Conservation (phyloP, 2,797 vertebrate genomes). For the Leptoclinus maculatus region DNA sequence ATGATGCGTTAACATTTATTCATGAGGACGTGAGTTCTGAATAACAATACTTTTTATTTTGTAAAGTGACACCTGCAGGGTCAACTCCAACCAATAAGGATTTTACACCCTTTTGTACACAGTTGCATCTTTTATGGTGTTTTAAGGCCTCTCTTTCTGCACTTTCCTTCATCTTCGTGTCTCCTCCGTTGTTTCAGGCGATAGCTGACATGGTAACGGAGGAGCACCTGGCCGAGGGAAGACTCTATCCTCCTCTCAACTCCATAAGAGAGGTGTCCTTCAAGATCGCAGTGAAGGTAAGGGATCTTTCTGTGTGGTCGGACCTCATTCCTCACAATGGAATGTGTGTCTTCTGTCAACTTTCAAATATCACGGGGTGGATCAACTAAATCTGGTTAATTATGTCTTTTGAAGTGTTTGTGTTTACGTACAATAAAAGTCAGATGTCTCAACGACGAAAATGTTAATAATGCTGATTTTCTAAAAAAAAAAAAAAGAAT, state of each 20-base stretch:
- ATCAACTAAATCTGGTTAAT: not conserved
- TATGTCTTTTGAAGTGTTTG: not conserved
- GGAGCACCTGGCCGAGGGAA: constrained; percentile 92
- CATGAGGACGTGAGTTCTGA: not conserved
- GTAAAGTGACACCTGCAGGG: not conserved
- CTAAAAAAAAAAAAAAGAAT: too few species aligned
- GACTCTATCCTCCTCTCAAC: constrained; percentile 94
- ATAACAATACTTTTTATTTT: not conserved
- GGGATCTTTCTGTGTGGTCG: not conserved
- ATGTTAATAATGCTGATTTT: not conserved
- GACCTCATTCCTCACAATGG: not conserved
- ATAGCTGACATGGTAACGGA: constrained; percentile 94
- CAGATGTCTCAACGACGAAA: not conserved
- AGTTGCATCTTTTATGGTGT: not conserved
- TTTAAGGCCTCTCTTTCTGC: not conserved
- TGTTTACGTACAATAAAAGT: not conserved
- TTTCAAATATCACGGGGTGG: not conserved
- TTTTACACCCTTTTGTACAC: not conserved
- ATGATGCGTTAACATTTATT: not conserved
- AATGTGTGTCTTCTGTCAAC: too few species aligned
- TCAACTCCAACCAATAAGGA: too few species aligned
- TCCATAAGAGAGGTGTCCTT: constrained; percentile 96
- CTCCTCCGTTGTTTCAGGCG: constrained; percentile 78
- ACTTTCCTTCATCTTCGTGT: not conserved
- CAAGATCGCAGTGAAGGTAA: constrained; percentile 95